Percentiles rank a stretch among this genome's conserved stretches.
Evolutionary conservation across 2,888 invertebrate species (phyloP).

Genomic region (Drosophila picticornis): DNA sequence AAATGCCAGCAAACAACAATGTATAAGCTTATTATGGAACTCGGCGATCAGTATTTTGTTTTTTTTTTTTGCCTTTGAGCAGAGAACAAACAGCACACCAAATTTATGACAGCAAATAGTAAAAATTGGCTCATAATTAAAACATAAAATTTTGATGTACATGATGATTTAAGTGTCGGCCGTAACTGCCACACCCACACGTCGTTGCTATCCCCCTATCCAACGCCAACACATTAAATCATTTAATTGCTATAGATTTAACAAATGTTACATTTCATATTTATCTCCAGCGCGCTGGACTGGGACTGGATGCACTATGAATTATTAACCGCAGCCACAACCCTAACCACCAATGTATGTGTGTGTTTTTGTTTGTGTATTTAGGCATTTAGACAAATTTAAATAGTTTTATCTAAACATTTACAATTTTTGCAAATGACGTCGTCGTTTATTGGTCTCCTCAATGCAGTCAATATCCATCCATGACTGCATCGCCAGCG

Average conservation of each 20-base stretch:
- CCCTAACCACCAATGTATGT: constrained; percentile 7
- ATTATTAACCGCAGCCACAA: constrained; percentile 40
- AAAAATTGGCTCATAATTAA: constrained; percentile 73
- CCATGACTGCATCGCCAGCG: constrained; percentile 49
- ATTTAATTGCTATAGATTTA: constrained; percentile 12
- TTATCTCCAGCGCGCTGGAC: constrained; percentile 35
- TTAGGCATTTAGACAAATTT: constrained; percentile 51
- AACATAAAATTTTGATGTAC: constrained; percentile 68
- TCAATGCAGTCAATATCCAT: constrained; percentile 56
- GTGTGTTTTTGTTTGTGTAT: constrained; percentile 12
- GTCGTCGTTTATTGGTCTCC: constrained; percentile 60
- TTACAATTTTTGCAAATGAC: constrained; percentile 76
- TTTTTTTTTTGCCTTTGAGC: constrained; percentile 16
- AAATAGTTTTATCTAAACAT: constrained; percentile 76
- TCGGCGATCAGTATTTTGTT: background rate
- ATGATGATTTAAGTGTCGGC: constrained; percentile 67
- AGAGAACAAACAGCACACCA: constrained; percentile 20
- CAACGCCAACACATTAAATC: constrained; percentile 23
- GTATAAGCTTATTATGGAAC: background rate
- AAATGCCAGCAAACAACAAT: constrained; percentile 10
- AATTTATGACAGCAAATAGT: constrained; percentile 55
- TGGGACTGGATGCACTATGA: constrained; percentile 42
- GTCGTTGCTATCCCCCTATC: constrained; percentile 7
- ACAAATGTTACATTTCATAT: constrained; percentile 32
- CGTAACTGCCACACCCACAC: constrained; percentile 46